These are phyloP conservation scores for Poeciliopsis occidentalis DNA, from an alignment of 2,113 vertebrate genomes.

Conservation along the genomic window DNA sequence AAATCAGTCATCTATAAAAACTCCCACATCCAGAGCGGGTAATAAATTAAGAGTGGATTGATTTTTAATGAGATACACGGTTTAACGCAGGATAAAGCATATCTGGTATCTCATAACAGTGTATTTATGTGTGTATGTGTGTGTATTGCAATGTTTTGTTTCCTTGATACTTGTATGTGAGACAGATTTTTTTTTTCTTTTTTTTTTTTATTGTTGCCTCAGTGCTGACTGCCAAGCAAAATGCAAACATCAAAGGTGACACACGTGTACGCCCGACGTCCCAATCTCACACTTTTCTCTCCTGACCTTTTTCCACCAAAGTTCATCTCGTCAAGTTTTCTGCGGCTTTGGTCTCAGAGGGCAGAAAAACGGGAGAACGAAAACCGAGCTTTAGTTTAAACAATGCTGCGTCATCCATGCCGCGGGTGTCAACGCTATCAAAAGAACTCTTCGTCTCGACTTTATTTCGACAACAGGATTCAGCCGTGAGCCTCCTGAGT, in stretches of 20 bases:
- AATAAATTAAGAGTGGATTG: constrained; percentile 4
- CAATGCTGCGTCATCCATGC: background rate
- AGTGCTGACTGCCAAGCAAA: constrained; percentile 70
- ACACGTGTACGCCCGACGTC: background rate
- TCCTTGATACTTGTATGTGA: constrained; percentile 3
- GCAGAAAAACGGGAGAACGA: background rate
- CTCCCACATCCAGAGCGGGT: background rate
- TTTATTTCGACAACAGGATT: constrained; percentile 12
- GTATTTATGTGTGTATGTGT: constrained; percentile 6
- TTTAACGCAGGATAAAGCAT: constrained; percentile 27
- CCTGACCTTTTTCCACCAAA: background rate
- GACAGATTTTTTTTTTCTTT: constrained; percentile 26
- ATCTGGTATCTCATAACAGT: constrained; percentile 23
- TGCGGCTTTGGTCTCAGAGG: constrained; percentile 1
- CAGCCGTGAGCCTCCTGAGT: constrained; percentile 30
- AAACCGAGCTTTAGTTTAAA: constrained; percentile 1
- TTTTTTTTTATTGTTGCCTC: constrained; percentile 50
- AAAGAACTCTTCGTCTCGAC: background rate
- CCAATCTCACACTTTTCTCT: background rate
- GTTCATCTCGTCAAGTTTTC: background rate
- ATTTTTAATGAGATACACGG: constrained; percentile 14
- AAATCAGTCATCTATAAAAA: constrained; percentile 4
- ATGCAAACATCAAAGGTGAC: constrained; percentile 20
- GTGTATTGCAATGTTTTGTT: background rate
- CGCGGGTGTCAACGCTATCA: background rate